These are phyloP conservation scores for Blennius ocellaris DNA, from an alignment of 2,113 vertebrate species.

Conservation along the genomic window DNA sequence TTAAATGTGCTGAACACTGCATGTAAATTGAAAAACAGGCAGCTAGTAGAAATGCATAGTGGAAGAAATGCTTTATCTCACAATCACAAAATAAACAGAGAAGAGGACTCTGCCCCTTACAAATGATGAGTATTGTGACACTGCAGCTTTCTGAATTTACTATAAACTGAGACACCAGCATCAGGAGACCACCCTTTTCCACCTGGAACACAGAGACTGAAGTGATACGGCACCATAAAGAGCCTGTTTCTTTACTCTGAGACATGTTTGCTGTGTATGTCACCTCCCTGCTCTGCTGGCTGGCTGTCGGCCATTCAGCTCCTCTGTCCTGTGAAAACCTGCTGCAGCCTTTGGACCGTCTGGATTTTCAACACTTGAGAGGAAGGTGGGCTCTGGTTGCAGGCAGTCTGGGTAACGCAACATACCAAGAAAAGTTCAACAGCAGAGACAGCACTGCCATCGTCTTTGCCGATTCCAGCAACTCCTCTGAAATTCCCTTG, in stretches of 20 bases:
- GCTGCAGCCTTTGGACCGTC: conserved; percentile 24
- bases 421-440: conserved; percentile 46
- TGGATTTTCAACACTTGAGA: conserved; percentile 17
- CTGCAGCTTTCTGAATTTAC: no score
- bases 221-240: background rate
- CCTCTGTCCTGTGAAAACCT: conserved; percentile 52
- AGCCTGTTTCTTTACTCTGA: background rate
- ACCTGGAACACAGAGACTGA: no score
- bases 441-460: conserved; percentile 61
- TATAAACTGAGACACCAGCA: no score
- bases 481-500: conserved; percentile 32
- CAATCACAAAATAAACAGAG: no score
- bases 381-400: conserved; percentile 61
- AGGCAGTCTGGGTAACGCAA: conserved; percentile 40
- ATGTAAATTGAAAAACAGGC: no score
- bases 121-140: no score
- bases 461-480: no score
- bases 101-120: no score
- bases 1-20: no score
- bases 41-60: no score
- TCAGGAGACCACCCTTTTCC: no score
- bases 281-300: conserved; percentile 17
- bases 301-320: conserved; percentile 34
- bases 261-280: conserved; percentile 27
- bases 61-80: no score